Percentiles rank a stretch among this genome's conserved stretches.
Evolutionary conservation across 2,797 vertebrate genomes (phyloP).

Genomic region (Poliocrania exsul): DNA sequence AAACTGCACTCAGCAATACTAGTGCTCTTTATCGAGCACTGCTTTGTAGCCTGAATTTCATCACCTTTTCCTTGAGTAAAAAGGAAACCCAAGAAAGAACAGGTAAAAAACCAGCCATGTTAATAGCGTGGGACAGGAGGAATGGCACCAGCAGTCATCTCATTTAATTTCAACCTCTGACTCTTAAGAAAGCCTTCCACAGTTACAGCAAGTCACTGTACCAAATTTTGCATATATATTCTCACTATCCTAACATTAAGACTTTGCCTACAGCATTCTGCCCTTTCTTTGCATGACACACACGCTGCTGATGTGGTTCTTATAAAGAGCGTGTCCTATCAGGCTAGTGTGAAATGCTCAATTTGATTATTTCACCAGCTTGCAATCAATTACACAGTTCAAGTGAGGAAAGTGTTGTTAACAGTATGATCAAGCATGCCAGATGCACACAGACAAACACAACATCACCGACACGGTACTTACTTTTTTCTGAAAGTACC

Average conservation of each 20-base stretch:
- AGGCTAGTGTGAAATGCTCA: not conserved
- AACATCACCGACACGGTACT: conserved; percentile 31
- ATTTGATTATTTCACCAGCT: not conserved
- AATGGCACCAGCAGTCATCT: not conserved
- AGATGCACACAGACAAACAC: conserved; percentile 57
- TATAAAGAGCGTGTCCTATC: not conserved
- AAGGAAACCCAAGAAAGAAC: not conserved
- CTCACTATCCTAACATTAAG: not conserved
- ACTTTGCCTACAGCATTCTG: not conserved
- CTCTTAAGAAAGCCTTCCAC: not conserved
- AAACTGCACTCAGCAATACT: not conserved
- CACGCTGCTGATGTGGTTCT: not conserved
- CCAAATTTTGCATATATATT: not conserved
- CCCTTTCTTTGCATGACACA: not conserved
- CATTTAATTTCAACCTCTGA: not conserved
- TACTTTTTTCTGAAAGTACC: conserved; percentile 74
- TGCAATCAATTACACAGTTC: not conserved
- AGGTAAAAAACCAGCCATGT: not conserved
- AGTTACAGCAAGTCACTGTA: not conserved
- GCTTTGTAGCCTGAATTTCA: not conserved
- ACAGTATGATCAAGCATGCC: conserved; percentile 45
- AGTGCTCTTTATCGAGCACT: not conserved
- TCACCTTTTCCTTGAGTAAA: not conserved
- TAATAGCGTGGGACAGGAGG: not conserved
- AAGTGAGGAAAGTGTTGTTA: conserved; percentile 65